Evolutionary conservation across 2,797 vertebrate species (phyloP).

Genomic region (Sebastes wilsoni): DNA sequence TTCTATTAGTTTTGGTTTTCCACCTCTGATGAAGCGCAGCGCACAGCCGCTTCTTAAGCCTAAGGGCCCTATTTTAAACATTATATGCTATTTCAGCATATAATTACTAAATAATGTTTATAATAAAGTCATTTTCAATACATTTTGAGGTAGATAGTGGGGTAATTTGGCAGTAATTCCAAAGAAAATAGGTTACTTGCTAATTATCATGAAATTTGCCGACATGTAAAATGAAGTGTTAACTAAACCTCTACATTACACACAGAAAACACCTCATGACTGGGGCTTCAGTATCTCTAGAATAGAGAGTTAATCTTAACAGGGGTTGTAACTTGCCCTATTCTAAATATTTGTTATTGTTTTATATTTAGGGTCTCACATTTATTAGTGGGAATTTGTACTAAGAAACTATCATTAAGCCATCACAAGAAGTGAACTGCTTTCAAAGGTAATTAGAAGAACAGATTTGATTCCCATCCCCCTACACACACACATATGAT

Average conservation of each 20-base stretch:
- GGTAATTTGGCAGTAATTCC: too few species aligned
- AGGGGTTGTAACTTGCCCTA: accelerated
- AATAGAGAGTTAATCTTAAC: background rate
- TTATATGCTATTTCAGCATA: too few species aligned
- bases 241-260: background rate
- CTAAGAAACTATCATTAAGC: background rate
- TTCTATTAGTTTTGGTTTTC: too few species aligned
- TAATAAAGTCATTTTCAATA: too few species aligned
- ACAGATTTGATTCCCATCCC: background rate
- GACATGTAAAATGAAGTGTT: too few species aligned
- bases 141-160: too few species aligned
- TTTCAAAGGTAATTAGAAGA: background rate
- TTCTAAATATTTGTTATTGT: background rate
- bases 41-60: too few species aligned
- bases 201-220: too few species aligned
- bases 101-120: too few species aligned
- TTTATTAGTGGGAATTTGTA: background rate
- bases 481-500: background rate
- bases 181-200: too few species aligned
- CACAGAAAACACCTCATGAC: background rate
- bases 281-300: background rate
- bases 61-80: accelerated
- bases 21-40: too few species aligned
- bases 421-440: background rate
- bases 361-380: background rate